Conservation (phyloP, 2,797 vertebrate genomes). For the Serranus cabrilla region DNA sequence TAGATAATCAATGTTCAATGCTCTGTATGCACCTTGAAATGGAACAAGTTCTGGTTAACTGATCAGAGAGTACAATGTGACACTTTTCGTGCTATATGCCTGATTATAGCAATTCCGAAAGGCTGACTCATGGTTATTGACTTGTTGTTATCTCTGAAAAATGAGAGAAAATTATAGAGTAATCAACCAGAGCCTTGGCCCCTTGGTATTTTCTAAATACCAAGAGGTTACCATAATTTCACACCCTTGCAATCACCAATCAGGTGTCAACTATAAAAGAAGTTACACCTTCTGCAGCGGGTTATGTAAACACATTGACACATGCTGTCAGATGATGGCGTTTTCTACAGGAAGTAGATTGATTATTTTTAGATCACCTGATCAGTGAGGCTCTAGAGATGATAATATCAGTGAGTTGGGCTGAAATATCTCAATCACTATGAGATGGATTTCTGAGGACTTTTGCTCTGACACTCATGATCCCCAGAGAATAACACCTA, state of each 20-base stretch:
- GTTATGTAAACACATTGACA: slow-evolving; percentile 3
- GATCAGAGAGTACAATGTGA: background rate
- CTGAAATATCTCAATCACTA: background rate
- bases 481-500: background rate
- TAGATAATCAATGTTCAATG: background rate
- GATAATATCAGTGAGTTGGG: background rate
- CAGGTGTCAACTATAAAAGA: slow-evolving; percentile 41
- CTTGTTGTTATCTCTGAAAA: slow-evolving; percentile 35
- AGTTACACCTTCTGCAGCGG: background rate
- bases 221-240: slow-evolving; percentile 77
- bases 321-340: background rate
- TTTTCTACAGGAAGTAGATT: background rate
- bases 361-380: background rate
- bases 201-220: slow-evolving; percentile 72
- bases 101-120: slow-evolving; percentile 19
- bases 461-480: background rate
- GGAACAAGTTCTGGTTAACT: background rate
- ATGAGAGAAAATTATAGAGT: slow-evolving; percentile 52
- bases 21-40: slow-evolving; percentile 5
- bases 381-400: background rate
- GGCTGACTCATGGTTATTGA: slow-evolving; percentile 25
- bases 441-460: background rate
- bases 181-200: slow-evolving; percentile 26
- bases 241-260: slow-evolving; percentile 48
- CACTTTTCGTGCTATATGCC: background rate